Conservation (phyloP, 2,797 vertebrate species). For the Karalla daura region DNA sequence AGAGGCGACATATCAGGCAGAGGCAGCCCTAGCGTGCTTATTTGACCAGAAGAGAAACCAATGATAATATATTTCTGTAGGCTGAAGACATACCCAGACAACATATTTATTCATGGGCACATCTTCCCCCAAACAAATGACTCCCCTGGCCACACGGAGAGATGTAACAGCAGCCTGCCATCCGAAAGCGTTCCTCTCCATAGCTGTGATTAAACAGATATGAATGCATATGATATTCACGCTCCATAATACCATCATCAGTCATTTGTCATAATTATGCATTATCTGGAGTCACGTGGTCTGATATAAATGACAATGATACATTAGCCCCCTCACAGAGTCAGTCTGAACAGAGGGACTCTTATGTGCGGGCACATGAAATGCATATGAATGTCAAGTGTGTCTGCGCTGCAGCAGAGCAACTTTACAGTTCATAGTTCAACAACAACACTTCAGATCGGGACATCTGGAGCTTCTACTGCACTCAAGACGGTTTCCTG, state of each 20-base stretch:
- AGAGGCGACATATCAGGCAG: conserved; percentile 35
- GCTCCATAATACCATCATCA: conserved; percentile 68
- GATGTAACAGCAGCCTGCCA: conserved; percentile 25
- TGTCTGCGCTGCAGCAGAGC: conserved; percentile 1
- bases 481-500: background rate
- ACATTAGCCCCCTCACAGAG: conserved; percentile 43
- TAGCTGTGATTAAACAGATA: conserved; percentile 68
- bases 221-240: conserved; percentile 68
- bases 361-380: conserved; percentile 25
- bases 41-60: conserved; percentile 51
- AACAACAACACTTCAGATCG: conserved; percentile 17
- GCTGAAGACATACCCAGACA: conserved; percentile 43
- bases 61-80: conserved; percentile 57
- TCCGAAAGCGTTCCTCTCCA: conserved; percentile 40
- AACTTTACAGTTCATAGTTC: background rate
- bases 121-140: conserved; percentile 37
- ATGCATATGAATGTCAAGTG: conserved; percentile 18
- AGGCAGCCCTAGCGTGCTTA: conserved; percentile 22
- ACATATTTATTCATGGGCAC: conserved; percentile 70
- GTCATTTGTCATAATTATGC: conserved; percentile 83
- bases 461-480: background rate
- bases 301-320: conserved; percentile 67
- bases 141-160: conserved; percentile 37
- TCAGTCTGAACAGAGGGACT: conserved; percentile 13
- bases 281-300: conserved; percentile 65